Percentiles rank a stretch among this genome's conserved stretches.
Evolutionary conservation across 1,140 invertebrate genomes (phyloP).

Genomic region (Papilio aristodemus): DNA sequence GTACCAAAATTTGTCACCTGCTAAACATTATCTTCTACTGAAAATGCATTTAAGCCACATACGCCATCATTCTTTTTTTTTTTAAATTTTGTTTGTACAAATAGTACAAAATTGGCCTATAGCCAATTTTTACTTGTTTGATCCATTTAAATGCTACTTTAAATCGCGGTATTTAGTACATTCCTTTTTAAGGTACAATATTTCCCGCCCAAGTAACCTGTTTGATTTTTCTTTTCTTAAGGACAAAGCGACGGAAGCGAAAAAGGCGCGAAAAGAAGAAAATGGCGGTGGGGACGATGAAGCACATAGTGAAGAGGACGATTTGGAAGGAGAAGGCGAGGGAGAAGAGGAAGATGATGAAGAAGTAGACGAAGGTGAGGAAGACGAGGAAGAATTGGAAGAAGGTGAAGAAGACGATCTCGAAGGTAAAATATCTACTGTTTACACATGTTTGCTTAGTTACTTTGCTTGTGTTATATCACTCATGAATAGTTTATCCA

Average conservation of each 20-base stretch:
- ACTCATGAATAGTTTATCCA: too few species aligned
- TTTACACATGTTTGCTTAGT: background rate
- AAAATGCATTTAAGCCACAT: conserved; percentile 35
- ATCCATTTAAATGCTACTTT: conserved; percentile 30
- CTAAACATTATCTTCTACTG: conserved; percentile 59
- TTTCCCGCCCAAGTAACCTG: conserved; percentile 42
- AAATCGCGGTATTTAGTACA: background rate
- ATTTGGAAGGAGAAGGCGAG: conserved; percentile 80
- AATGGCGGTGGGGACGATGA: conserved; percentile 84
- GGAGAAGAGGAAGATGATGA: conserved; percentile 82
- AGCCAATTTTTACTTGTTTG: conserved; percentile 53
- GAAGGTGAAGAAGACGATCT: conserved; percentile 86
- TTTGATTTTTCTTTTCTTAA: conserved; percentile 64
- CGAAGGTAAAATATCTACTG: conserved; percentile 79
- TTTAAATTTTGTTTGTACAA: background rate
- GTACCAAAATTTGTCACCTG: conserved; percentile 75
- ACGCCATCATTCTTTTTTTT: too few species aligned
- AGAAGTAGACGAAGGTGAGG: conserved; percentile 83
- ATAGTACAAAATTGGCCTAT: conserved; percentile 45
- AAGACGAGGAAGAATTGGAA: conserved; percentile 84
- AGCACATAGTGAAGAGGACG: conserved; percentile 84
- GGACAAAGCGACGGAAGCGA: conserved; percentile 87
- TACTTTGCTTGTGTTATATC: too few species aligned
- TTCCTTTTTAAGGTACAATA: conserved; percentile 6
- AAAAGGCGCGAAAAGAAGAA: conserved; percentile 89